Evolutionary conservation across 2,888 invertebrate genomes (phyloP), one percentile per base, ranked within the genome.

Genomic region (Caenorhabditis becei): DNA sequence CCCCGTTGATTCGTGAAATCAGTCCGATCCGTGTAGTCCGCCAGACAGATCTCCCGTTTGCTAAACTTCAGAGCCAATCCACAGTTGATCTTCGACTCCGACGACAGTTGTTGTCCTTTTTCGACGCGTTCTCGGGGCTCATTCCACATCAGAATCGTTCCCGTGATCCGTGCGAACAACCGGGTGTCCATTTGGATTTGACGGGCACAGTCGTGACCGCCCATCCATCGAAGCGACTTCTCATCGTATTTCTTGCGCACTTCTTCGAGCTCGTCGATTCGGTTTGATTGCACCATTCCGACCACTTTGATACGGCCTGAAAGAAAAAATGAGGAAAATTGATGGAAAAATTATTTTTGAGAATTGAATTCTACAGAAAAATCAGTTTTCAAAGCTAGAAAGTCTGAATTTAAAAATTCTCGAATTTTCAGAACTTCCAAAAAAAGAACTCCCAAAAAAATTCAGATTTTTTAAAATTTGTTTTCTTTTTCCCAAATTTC

Each of bases 61-160:
- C 95, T 95, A 90, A 95, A 95, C 92, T 97, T 97, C 24, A 98
- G 93, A 91, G 96, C 96, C 56, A 98, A 93, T 0, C 97, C 98
- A 32, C 97, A 93, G 91, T 97, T 97, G 18, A 94, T 63, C 47
- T 78, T 77, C 2, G 59, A 69, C 0, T 66, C 69, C 0, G 67
- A 65, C n/a, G 91, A 82, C 89, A 91, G 85, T 88, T 83, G 86
- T 87, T 59, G 83, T 79, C 74, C 83, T 65, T 82, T 81, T 84
- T 83, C 71, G 69, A 83, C 80, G 79, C 79, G 44, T 72, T 81
- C 80, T 79, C 82, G 65, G n/a, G 79, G 82, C 70, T 88, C 83
- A 69, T 80, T 81, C 79, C 78, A 72, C 14, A 97, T 93, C 82
- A 94, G 94, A 62, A 97, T 93, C 0, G 95, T 94, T 0, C 97